A percentile compares a stretch with the other conserved stretches of the same genome.
These are phyloP conservation scores for Macrosoma leucophasiata DNA, from an alignment of 2,888 invertebrate genomes.

Conservation along the genomic window DNA sequence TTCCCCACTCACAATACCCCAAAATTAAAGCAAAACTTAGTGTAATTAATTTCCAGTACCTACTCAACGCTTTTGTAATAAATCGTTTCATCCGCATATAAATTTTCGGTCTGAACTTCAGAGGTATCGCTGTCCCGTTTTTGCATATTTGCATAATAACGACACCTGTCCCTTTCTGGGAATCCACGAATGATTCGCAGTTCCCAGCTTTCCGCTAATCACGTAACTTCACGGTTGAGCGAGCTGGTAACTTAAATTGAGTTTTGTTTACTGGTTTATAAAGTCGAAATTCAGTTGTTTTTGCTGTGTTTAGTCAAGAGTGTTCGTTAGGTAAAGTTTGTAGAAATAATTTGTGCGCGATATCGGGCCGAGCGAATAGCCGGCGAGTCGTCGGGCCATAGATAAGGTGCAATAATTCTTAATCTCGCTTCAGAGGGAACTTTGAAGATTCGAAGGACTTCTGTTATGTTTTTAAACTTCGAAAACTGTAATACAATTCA, in stretches of 20 bases:
- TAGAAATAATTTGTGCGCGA: slow-evolving; percentile 66
- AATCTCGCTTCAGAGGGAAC: slow-evolving; percentile 40
- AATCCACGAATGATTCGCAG: slow-evolving; percentile 71
- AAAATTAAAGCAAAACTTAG: slow-evolving; percentile 35
- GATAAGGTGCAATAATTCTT: slow-evolving; percentile 69
- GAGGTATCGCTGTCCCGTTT: slow-evolving; percentile 45
- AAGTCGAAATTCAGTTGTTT: slow-evolving; percentile 32
- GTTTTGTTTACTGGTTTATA: slow-evolving; percentile 31
- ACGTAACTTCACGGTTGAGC: slow-evolving; percentile 50
- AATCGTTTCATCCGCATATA: slow-evolving; percentile 72
- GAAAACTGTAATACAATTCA: no score
- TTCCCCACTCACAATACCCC: slow-evolving; percentile 25
- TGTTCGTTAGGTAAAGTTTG: slow-evolving; percentile 53
- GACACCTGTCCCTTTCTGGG: slow-evolving; percentile 66
- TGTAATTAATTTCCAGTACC: slow-evolving; percentile 70
- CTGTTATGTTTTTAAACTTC: no score
- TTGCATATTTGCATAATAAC: slow-evolving; percentile 62
- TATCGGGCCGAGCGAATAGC: slow-evolving; percentile 56
- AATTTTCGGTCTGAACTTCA: slow-evolving; percentile 63
- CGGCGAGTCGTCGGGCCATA: slow-evolving; percentile 63
- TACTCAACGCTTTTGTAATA: slow-evolving; percentile 74
- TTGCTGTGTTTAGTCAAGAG: slow-evolving; percentile 25
- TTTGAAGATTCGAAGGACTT: no score
- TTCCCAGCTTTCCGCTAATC: slow-evolving; percentile 70
- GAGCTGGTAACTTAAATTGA: slow-evolving; percentile 26